Evolutionary conservation across 1,140 invertebrate species (phyloP).

Genomic region (Camponotus pennsylvanicus): DNA sequence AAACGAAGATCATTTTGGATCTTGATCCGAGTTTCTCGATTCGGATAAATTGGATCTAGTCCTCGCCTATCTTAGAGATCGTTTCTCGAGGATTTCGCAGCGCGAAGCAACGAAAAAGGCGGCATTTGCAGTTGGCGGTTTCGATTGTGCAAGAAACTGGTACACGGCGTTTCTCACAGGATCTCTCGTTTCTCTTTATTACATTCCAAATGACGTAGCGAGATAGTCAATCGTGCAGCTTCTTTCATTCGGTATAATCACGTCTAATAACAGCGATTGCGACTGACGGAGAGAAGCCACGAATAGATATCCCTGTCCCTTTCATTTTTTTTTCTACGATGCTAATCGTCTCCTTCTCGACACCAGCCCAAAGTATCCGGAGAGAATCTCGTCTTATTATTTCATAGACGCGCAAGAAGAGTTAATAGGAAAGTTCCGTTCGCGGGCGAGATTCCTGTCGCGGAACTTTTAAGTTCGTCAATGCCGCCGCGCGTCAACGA

Average conservation of each 20-base stretch:
- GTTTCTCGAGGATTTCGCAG: neutral
- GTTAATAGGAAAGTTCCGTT: slow-evolving; percentile 45
- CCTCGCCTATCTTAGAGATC: neutral
- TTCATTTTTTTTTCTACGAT: neutral
- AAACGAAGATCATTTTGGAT: neutral
- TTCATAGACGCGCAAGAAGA: slow-evolving; percentile 18
- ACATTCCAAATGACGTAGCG: neutral
- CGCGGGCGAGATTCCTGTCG: slow-evolving; percentile 31
- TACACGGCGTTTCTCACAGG: neutral
- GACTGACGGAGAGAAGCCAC: neutral
- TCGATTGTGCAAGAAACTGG: neutral
- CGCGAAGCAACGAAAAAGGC: neutral
- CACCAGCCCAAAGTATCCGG: neutral
- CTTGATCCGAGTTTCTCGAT: neutral
- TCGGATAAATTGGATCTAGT: no score
- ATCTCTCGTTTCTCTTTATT: slow-evolving; percentile 28
- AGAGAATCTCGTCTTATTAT: slow-evolving; percentile 22
- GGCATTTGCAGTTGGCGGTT: neutral
- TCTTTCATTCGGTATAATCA: slow-evolving; percentile 22
- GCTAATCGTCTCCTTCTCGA: slow-evolving; percentile 18
- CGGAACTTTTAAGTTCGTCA: slow-evolving; percentile 52
- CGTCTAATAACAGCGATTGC: slow-evolving; percentile 45
- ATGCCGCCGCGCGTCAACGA: slow-evolving; percentile 16
- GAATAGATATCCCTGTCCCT: neutral
- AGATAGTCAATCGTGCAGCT: neutral